These are phyloP conservation scores for Temnothorax unifasciatus DNA, from an alignment of 2,888 invertebrate genomes.

Conservation along the genomic window DNA sequence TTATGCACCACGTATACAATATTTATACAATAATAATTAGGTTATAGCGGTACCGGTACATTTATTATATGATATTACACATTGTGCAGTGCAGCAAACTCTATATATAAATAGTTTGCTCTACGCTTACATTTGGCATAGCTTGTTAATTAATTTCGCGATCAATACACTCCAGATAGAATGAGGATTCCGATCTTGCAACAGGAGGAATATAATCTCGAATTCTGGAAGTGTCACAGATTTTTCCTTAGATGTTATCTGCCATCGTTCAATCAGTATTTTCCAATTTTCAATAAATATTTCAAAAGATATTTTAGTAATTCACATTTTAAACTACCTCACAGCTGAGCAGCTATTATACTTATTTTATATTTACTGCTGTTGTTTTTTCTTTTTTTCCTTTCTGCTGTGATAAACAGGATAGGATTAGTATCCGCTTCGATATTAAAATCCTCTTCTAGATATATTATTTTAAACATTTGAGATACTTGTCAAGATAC, in stretches of 20 bases:
- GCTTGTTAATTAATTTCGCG: slow-evolving; percentile 42
- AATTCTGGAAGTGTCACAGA: background rate
- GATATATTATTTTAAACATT: background rate
- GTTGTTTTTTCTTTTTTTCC: background rate
- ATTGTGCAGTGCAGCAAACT: background rate
- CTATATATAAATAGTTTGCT: slow-evolving; percentile 20
- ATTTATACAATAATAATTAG: slow-evolving; percentile 30
- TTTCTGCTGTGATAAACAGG: background rate
- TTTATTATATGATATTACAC: background rate
- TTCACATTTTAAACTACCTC: background rate
- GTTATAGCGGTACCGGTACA: background rate
- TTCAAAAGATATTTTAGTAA: background rate
- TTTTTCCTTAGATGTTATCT: background rate
- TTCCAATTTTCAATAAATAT: slow-evolving; percentile 1
- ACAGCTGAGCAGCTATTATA: background rate
- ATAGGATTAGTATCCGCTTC: background rate
- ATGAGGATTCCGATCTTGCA: background rate
- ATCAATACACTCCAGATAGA: slow-evolving; percentile 2
- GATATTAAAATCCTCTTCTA: background rate
- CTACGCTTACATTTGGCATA: slow-evolving; percentile 1
- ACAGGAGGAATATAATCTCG: background rate
- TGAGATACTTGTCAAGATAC: background rate
- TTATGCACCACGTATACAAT: background rate
- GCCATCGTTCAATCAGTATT: background rate
- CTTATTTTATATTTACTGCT: background rate